Evolutionary conservation across 1,140 invertebrate genomes (phyloP).

Genomic region (Drosophila sp.): DNA sequence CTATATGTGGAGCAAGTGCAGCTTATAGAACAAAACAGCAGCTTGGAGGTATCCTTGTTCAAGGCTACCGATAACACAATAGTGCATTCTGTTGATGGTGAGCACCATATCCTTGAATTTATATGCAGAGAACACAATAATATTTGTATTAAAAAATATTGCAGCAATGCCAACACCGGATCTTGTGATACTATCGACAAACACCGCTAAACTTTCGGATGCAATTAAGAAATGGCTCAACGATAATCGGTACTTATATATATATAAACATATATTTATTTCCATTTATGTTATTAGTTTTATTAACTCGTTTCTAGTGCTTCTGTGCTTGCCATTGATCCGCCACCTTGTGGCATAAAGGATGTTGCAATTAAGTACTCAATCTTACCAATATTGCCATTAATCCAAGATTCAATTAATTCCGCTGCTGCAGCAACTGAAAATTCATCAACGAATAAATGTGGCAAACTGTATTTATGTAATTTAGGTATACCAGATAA

Average conservation of each 20-base stretch:
- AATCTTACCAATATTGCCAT: conserved; percentile 90
- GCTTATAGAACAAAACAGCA: conserved; percentile 84
- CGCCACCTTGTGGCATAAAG: conserved; percentile 88
- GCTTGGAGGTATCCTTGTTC: conserved; percentile 81
- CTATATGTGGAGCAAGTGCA: conserved; percentile 87
- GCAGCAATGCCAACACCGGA: conserved; percentile 78
- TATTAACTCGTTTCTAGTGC: conserved; percentile 85
- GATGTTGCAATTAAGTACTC: conserved; percentile 90
- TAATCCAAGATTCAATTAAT: conserved; percentile 85
- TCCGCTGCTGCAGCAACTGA: conserved; percentile 47
- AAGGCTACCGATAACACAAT: conserved; percentile 79
- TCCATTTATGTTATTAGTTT: neutral
- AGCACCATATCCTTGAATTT: neutral
- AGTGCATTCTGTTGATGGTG: conserved; percentile 76
- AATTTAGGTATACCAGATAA: conserved; percentile 93
- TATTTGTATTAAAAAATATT: neutral
- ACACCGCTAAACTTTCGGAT: conserved; percentile 70
- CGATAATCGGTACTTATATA: conserved; percentile 85
- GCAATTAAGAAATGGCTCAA: conserved; percentile 88
- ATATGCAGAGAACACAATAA: neutral
- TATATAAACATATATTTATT: neutral
- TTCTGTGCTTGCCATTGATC: conserved; percentile 93
- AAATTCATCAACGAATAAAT: conserved; percentile 85
- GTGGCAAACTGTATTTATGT: conserved; percentile 93
- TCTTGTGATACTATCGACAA: conserved; percentile 83